Base-by-base conservation (phyloP, 2,113 vertebrate species). In the Archocentrus centrarchus region DNA sequence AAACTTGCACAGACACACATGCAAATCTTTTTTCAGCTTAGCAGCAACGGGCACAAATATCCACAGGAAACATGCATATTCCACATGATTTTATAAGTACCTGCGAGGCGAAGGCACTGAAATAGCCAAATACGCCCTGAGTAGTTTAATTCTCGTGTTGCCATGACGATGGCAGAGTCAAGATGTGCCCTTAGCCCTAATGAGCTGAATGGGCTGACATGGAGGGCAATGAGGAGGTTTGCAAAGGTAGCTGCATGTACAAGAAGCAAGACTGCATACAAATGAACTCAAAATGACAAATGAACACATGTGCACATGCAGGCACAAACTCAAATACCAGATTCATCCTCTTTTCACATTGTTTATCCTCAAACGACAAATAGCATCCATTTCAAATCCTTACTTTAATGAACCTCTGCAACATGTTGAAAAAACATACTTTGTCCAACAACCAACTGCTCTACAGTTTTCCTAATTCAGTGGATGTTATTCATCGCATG, bases 161-260 rank as follows among this genome's bases (percentile, higher is more conserved):
- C 89, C 87, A 93, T 93, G 93, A 86, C 83, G 32, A 91, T 86
- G 63, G n/a, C 63, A 39, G 66, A 87, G 79, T 87, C 83, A 78
- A 87, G 75, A 82, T 87, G 75, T 77, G 86, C 86, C 85, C 81
- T 82, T 61, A 91, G 82, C 76, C 86, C 62, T 92, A 91, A 93
- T 91, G 86, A 91, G 90, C 86, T 63, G 80, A 70, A 89, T 76
- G 63, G 80, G 68, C 62, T 66, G 81, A 87, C 82, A 79, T 22
- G 10, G 66, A 88, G 70, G 80, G 75, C 83, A 79, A 84, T 58
- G 41, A 76, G 47, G 61, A 76, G 55, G 66, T 61, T 58, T 47
- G 62, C 11, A 73, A 80, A 81, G 81, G 77, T 22, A 63, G 55
- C 22, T 86, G 18, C 10, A 55, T 41, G 30, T 55, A 44, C 59